phyloP scores from a whole-genome alignment of 1,140 invertebrate genomes.

The Zaprionus capensis region DNA sequence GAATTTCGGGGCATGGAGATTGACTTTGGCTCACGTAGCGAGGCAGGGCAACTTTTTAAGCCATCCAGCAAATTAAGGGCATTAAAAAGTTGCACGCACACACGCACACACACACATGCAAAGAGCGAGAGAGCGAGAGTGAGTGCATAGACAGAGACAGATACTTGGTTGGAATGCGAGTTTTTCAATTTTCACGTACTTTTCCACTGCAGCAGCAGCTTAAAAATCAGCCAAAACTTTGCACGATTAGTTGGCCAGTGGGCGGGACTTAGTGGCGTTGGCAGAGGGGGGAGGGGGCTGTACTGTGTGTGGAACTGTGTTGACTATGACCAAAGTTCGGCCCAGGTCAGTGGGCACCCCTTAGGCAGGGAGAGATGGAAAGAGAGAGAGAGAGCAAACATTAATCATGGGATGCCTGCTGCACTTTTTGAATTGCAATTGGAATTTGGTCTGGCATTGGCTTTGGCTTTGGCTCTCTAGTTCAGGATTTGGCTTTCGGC shows the following conservation, averaged over 20 bases:
- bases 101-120: neutral
- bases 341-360: slow-evolving; percentile 2
- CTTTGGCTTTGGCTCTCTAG: slow-evolving; percentile 5
- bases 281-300: no score
- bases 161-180: slow-evolving; percentile 50
- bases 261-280: slow-evolving; percentile 6
- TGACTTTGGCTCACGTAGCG: slow-evolving; percentile 50
- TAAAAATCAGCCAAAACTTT: slow-evolving; percentile 56
- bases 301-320: neutral
- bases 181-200: slow-evolving; percentile 58
- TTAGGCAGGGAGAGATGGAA: neutral
- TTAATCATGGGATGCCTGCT: slow-evolving; percentile 56
- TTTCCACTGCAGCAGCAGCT: slow-evolving; percentile 35
- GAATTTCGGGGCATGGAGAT: slow-evolving; percentile 38
- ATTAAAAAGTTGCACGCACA: slow-evolving; percentile 54
- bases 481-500: slow-evolving; percentile 2
- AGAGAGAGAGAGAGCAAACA: slow-evolving; percentile 24
- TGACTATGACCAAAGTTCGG: slow-evolving; percentile 36
- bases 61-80: slow-evolving; percentile 54
- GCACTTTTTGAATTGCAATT: slow-evolving; percentile 59
- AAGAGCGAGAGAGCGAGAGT: neutral
- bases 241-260: slow-evolving; percentile 54
- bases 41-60: slow-evolving; percentile 49
- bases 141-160: slow-evolving; percentile 12
- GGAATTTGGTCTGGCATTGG: slow-evolving; percentile 36